Evolutionary conservation across 2,113 vertebrate species (phyloP).

Genomic region (Hemibagrus wyckioides): DNA sequence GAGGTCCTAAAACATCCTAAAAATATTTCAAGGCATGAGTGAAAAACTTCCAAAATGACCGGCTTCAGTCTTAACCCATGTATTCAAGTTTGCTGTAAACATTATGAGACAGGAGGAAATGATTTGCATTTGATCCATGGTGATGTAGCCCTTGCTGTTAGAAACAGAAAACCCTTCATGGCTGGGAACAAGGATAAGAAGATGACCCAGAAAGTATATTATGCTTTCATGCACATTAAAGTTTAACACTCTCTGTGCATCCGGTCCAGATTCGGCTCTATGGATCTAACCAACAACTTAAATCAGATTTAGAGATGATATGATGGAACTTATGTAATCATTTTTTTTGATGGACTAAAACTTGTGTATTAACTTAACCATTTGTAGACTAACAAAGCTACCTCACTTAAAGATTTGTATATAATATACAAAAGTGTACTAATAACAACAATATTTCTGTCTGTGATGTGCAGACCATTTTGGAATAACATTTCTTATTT

Average conservation of each 20-base stretch:
- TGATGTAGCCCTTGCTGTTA: background rate
- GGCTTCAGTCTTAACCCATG: background rate
- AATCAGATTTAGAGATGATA: background rate
- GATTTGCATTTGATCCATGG: background rate
- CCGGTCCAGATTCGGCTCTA: background rate
- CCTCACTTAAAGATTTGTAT: too few species aligned
- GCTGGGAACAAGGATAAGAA: slow-evolving; percentile 8
- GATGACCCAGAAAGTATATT: background rate
- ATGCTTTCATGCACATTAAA: background rate
- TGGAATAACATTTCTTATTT: background rate
- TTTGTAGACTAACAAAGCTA: background rate
- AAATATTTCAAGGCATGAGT: background rate
- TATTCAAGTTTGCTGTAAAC: background rate
- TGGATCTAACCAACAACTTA: background rate
- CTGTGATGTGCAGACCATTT: background rate
- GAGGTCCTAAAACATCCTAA: background rate
- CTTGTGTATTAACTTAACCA: background rate
- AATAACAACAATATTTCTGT: background rate
- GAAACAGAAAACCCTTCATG: background rate
- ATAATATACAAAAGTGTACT: too few species aligned
- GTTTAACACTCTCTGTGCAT: background rate
- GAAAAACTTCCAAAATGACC: background rate
- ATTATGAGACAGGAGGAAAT: slow-evolving; percentile 5
- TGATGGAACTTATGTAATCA: background rate
- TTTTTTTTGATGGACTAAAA: background rate